A percentile compares a stretch with the other conserved stretches of the same genome.
These are phyloP conservation scores for Minunthozetes semirufus DNA, from an alignment of 2,888 invertebrate genomes.

Conservation along the genomic window DNA sequence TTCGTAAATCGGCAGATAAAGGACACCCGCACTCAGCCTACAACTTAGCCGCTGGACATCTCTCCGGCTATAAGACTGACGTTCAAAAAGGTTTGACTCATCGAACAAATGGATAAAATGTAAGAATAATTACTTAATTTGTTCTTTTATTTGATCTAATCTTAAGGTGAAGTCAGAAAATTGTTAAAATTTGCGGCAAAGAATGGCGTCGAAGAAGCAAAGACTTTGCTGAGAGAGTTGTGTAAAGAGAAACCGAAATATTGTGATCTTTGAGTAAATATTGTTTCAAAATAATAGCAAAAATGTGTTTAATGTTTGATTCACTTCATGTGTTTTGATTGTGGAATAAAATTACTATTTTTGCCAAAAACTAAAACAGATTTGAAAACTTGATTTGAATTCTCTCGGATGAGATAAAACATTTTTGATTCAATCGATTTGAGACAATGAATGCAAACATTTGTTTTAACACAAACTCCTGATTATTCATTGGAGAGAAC, in stretches of 20 bases:
- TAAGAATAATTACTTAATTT: slow-evolving; percentile 31
- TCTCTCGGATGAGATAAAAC: too few relatives aligned
- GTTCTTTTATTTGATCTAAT: neutral
- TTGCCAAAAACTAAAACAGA: too few relatives aligned
- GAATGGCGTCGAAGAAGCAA: slow-evolving; percentile 50
- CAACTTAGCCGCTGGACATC: slow-evolving; percentile 53
- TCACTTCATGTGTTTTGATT: neutral
- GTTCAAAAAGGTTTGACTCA: slow-evolving; percentile 47
- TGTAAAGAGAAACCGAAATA: slow-evolving; percentile 44
- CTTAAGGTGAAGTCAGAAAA: slow-evolving; percentile 49
- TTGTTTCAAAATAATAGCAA: neutral
- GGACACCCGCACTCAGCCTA: slow-evolving; percentile 54
- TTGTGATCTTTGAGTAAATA: slow-evolving; percentile 35
- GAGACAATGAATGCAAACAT: too few relatives aligned
- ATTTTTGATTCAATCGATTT: too few relatives aligned
- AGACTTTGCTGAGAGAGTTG: slow-evolving; percentile 48
- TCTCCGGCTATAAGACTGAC: slow-evolving; percentile 51
- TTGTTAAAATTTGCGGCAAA: slow-evolving; percentile 50
- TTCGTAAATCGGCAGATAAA: slow-evolving; percentile 52
- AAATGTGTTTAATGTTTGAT: neutral
- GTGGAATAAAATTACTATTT: too few relatives aligned
- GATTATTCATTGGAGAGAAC: too few relatives aligned
- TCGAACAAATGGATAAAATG: neutral
- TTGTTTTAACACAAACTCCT: too few relatives aligned
- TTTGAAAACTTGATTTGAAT: too few relatives aligned